These are phyloP conservation scores for Adelosebastes latens DNA, from an alignment of 2,797 vertebrate genomes.

Conservation along the genomic window DNA sequence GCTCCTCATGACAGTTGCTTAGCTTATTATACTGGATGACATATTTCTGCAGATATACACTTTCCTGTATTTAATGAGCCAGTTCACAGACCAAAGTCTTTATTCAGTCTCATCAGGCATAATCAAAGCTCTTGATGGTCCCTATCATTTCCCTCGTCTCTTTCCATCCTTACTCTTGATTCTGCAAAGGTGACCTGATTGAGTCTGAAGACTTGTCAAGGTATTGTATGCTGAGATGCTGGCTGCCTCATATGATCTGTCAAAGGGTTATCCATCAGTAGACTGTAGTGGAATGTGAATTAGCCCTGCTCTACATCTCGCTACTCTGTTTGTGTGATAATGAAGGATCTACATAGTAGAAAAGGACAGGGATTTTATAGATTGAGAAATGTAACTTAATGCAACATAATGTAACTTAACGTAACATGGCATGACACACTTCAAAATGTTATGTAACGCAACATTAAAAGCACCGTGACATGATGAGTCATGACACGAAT, in stretches of 20 bases:
- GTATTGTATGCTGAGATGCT: conserved; percentile 6
- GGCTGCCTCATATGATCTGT: conserved; percentile 21
- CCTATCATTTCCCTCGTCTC: conserved; percentile 14
- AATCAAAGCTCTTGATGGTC: conserved; percentile 13
- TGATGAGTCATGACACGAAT: too few relatives aligned
- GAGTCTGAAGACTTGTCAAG: conserved; percentile 19
- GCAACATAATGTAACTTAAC: neutral
- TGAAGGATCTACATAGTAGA: conserved; percentile 1
- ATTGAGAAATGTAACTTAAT: neutral
- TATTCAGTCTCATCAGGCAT: neutral
- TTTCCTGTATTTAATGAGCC: conserved; percentile 19
- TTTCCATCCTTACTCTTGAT: neutral
- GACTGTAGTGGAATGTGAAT: conserved; percentile 26
- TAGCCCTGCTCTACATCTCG: conserved; percentile 23
- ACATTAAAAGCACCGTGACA: too few relatives aligned
- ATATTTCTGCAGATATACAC: conserved; percentile 9
- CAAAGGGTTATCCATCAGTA: conserved; percentile 18
- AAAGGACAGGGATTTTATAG: conserved; percentile 24
- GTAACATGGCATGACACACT: neutral
- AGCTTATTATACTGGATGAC: conserved; percentile 26
- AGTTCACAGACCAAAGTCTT: conserved; percentile 6
- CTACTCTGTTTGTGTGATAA: conserved; percentile 40
- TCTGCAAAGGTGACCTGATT: conserved; percentile 28
- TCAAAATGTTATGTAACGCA: too few relatives aligned
- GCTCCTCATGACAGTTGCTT: conserved; percentile 27